These are phyloP conservation scores for Xylocampa areola DNA, from an alignment of 2,888 invertebrate genomes.

Conservation along the genomic window DNA sequence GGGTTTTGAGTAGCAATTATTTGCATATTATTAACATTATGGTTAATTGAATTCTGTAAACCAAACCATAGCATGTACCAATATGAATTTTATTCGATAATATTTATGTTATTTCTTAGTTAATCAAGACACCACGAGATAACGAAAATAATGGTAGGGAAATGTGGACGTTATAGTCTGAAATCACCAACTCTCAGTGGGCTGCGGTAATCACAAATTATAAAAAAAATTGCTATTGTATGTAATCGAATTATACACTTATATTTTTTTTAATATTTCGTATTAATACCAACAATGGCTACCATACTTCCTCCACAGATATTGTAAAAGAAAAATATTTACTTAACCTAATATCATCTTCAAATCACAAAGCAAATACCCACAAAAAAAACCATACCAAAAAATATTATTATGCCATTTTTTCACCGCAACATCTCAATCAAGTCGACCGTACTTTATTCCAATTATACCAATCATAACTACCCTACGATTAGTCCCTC, in stretches of 20 bases:
- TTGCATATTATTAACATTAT: no score
- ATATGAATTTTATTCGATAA: no score
- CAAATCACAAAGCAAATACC: constrained; percentile 44
- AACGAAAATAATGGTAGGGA: constrained; percentile 1
- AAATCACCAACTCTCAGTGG: no score
- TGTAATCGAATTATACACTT: constrained; percentile 18
- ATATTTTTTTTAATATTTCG: not conserved
- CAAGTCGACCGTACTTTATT: constrained; percentile 39
- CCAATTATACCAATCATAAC: constrained; percentile 55
- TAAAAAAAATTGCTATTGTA: not conserved
- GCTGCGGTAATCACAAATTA: not conserved
- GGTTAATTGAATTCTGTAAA: no score
- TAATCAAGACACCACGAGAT: not conserved
- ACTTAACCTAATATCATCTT: constrained; percentile 5
- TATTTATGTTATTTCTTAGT: no score
- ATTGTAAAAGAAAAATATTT: constrained; percentile 18
- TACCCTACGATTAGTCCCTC: constrained; percentile 44
- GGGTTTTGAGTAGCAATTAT: no score
- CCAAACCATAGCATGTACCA: no score
- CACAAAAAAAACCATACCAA: constrained; percentile 39
- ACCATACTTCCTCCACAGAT: constrained; percentile 2
- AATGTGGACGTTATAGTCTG: no score
- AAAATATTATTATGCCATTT: constrained; percentile 35
- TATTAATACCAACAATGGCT: constrained; percentile 14
- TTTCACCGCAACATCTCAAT: constrained; percentile 53